These are phyloP conservation scores for Calliphora vomitoria DNA, from an alignment of 2,888 invertebrate genomes.

Conservation along the genomic window DNA sequence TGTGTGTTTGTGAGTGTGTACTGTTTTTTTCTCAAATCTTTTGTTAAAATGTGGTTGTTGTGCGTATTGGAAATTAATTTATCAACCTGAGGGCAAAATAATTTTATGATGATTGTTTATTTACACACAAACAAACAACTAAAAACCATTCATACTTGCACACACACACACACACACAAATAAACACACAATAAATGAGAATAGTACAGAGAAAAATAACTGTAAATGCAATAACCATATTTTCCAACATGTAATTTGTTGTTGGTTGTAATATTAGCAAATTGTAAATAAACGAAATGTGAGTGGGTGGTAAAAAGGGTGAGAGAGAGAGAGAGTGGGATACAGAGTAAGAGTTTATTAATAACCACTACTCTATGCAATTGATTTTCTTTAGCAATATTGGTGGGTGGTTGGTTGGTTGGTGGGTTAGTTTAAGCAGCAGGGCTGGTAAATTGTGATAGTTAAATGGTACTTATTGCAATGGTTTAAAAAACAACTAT, in stretches of 20 bases:
- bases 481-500: too few relatives aligned
- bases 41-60: not conserved
- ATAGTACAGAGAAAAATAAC: not conserved
- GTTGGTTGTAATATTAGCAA: constrained; percentile 11
- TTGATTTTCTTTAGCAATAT: constrained; percentile 43
- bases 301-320: constrained; percentile 19
- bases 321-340: not conserved
- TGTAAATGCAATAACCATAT: constrained; percentile 37
- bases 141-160: too few relatives aligned
- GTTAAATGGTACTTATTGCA: too few relatives aligned
- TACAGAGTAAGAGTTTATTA: constrained; percentile 17
- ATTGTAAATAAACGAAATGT: not conserved
- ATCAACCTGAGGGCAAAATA: constrained; percentile 76
- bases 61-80: constrained; percentile 74
- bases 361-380: constrained; percentile 37
- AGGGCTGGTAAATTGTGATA: too few relatives aligned
- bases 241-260: constrained; percentile 27
- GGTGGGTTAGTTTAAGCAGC: not conserved
- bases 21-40: constrained; percentile 28
- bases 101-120: constrained; percentile 76
- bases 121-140: constrained; percentile 28
- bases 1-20: constrained; percentile 10
- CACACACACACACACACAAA: not conserved
- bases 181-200: not conserved
- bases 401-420: constrained; percentile 31